Percentiles rank a stretch among this genome's conserved stretches.
Evolutionary conservation across 2,113 vertebrate genomes (phyloP).

Genomic region (Melanerpes aurifrons): DNA sequence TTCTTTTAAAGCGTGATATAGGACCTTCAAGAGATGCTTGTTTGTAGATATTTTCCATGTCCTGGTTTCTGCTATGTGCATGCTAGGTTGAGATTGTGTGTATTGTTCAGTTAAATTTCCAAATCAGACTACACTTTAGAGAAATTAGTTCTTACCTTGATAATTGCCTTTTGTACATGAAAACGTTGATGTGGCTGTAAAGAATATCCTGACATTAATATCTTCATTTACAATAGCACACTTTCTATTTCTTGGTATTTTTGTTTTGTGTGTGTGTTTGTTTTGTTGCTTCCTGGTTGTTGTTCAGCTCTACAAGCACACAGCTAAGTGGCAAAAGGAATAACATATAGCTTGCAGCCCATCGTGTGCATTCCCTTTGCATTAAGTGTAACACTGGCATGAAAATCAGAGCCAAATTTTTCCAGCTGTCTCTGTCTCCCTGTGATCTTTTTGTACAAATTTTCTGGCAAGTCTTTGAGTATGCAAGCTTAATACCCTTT

Average conservation of each 20-base stretch:
- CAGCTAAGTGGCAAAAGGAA: constrained; percentile 22
- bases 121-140: background rate
- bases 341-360: constrained; percentile 55
- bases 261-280: background rate
- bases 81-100: background rate
- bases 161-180: background rate
- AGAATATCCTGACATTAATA: background rate
- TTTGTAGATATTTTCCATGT: background rate
- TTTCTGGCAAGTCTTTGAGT: constrained; percentile 71
- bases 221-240: background rate
- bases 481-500: constrained; percentile 38
- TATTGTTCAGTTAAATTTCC: background rate
- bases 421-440: constrained; percentile 79
- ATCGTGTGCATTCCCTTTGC: constrained; percentile 74
- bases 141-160: background rate
- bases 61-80: background rate
- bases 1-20: background rate
- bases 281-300: background rate
- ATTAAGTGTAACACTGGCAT: constrained; percentile 77
- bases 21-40: background rate
- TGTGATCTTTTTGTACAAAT: constrained; percentile 79
- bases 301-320: constrained; percentile 1
- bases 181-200: background rate
- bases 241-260: background rate
- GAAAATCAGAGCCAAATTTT: constrained; percentile 76